Base-by-base conservation (phyloP, 1,140 invertebrate genomes). In the Drosophila pruinosa region DNA sequence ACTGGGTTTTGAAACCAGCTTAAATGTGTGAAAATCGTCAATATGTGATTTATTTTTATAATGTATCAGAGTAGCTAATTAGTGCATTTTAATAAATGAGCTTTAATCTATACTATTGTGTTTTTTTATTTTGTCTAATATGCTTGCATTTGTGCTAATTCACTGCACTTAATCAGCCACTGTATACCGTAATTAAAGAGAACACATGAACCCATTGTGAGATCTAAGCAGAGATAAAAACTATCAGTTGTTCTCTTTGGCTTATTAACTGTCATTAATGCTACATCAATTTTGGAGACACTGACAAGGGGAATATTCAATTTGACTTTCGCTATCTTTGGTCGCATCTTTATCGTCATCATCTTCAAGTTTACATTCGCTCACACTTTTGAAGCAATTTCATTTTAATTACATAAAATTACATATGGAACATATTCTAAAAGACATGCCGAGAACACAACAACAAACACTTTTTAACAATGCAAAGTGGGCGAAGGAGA, bases 321-420 rank as follows among this genome's bases (percentile, higher is more conserved):
- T 83, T 83, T 57, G 53, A 75, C 80, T 79, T 83, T 83, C 58
- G 75, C 67, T 83, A 62, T 82, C 78, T 56, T 28, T 38, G 15
- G 21, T 31, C 53, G 72, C 62, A 72, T 75, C 75, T 75, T 76
- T 57, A 58, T 53, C 36, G 7, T 41, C 26, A 14, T 48, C 4
- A 19, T 19, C 41, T 43, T 47, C 22, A 24, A n/a, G 21, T 54
- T 54, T 26, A 31, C 50, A 53, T 45, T 45, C n/a, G 22, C 39
- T 47, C 22, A 26, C 56, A 61, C 53, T 58, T 70, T 57, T 43
- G 38, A 48, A 57, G 56, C 67, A 75, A 78, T 83, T 64, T 65
- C 43, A 72, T 62, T 85, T 83, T 85, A 83, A 83, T 83, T 83
- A 85, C 67, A 58, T 72, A 45, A 72, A 83, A 83, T 83, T 79